Conservation (phyloP, 2,113 vertebrate species). For the Podarcis raffonei region DNA sequence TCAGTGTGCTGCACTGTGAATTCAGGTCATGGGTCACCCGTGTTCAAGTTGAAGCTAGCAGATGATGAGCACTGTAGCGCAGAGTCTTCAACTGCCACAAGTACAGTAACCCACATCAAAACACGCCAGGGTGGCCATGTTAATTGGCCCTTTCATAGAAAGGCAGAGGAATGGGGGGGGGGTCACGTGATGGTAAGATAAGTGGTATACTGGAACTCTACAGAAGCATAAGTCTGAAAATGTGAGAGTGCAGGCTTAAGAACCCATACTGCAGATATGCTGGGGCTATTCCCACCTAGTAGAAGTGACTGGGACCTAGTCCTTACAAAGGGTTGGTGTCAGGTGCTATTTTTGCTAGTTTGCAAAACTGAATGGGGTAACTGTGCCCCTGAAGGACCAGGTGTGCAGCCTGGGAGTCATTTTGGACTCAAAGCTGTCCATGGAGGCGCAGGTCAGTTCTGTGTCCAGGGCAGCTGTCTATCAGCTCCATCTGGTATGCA, state of each 20-base stretch:
- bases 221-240: neutral
- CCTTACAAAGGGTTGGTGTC: neutral
- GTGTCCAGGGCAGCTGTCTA: too few relatives aligned
- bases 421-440: too few relatives aligned
- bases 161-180: neutral
- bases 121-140: neutral
- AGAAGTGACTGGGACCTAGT: fast-evolving
- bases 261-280: fast-evolving
- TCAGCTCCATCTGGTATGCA: too few relatives aligned
- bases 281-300: neutral
- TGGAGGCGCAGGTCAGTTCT: too few relatives aligned
- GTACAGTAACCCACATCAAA: neutral
- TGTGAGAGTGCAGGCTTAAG: neutral
- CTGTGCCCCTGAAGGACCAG: too few relatives aligned
- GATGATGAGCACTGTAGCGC: neutral
- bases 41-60: neutral
- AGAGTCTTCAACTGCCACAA: neutral
- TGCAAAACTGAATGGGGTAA: neutral
- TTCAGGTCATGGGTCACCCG: slow-evolving; percentile 4
- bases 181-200: neutral
- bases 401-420: too few relatives aligned
- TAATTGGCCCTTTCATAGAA: neutral
- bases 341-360: slow-evolving; percentile 47
- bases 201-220: neutral
- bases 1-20: neutral